Evolutionary conservation across 2,888 invertebrate genomes (phyloP).

Genomic region (Ceramica pisi): DNA sequence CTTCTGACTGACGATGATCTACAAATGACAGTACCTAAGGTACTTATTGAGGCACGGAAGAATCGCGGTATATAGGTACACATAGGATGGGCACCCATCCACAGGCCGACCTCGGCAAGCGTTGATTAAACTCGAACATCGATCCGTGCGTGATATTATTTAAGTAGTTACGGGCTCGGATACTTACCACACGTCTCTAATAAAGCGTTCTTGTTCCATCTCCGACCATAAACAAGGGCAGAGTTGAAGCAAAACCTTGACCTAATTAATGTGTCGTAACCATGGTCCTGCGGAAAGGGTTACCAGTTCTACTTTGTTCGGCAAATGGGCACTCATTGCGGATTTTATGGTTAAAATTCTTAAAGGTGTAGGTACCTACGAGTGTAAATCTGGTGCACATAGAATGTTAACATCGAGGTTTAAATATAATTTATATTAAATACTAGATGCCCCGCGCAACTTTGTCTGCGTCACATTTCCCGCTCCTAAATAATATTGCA

Average conservation of each 20-base stretch:
- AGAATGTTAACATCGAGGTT: not conserved
- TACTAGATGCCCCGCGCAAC: no score
- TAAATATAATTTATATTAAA: no score
- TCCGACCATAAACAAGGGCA: constrained; percentile 10
- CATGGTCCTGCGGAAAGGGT: constrained; percentile 18
- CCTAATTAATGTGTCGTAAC: constrained; percentile 27
- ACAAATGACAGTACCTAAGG: no score
- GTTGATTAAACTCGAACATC: not conserved
- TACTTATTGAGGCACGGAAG: not conserved
- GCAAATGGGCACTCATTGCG: not conserved
- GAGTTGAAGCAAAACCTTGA: constrained; percentile 21
- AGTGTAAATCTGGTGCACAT: no score
- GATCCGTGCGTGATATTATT: not conserved
- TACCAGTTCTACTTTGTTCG: not conserved
- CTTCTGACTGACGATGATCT: no score
- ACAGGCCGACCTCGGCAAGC: not conserved
- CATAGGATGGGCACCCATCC: not conserved
- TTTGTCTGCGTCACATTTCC: no score
- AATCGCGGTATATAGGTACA: no score
- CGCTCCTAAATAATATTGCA: no score
- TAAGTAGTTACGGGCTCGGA: not conserved
- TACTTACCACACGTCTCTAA: constrained; percentile 13
- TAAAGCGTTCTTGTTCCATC: not conserved
- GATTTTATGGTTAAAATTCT: not conserved
- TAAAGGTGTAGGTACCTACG: not conserved